A percentile compares a stretch with the other conserved stretches of the same genome.
phyloP scores from a whole-genome alignment of 2,797 vertebrate species.

The Buceros bicornis region DNA sequence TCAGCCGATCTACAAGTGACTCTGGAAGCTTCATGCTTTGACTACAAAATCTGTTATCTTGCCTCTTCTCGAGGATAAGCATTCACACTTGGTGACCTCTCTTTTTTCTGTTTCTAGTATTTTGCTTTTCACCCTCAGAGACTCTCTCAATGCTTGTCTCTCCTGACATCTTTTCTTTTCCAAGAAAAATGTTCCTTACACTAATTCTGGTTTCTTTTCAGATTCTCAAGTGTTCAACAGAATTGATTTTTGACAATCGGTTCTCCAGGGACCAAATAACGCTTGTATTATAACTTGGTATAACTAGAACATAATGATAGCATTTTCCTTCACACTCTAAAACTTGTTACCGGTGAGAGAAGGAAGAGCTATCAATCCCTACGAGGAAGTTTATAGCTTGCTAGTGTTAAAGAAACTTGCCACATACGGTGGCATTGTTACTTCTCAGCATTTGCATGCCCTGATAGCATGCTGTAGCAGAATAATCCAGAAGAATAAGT shows the following conservation, averaged over 20 bases:
- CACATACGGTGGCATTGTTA: background rate
- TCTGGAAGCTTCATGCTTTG: background rate
- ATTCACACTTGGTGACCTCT: background rate
- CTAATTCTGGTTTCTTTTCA: background rate
- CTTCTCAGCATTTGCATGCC: background rate
- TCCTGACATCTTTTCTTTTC: background rate
- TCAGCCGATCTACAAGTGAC: background rate
- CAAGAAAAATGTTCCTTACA: background rate
- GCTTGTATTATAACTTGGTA: background rate
- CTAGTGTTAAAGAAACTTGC: background rate
- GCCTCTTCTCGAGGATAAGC: background rate
- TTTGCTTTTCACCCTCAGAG: background rate
- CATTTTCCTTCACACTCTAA: background rate
- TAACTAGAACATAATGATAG: background rate
- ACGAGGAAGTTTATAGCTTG: background rate
- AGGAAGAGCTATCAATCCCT: background rate
- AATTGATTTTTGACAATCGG: background rate
- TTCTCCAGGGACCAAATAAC: background rate
- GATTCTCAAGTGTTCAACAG: background rate
- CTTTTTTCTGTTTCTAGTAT: background rate
- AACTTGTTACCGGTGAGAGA: background rate
- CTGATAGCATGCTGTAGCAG: fast-evolving
- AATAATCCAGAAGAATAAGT: background rate
- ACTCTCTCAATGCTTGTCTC: background rate
- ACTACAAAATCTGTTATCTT: background rate